Base-by-base conservation (phyloP, 2,113 vertebrate genomes). In the Brachirus orientalis region DNA sequence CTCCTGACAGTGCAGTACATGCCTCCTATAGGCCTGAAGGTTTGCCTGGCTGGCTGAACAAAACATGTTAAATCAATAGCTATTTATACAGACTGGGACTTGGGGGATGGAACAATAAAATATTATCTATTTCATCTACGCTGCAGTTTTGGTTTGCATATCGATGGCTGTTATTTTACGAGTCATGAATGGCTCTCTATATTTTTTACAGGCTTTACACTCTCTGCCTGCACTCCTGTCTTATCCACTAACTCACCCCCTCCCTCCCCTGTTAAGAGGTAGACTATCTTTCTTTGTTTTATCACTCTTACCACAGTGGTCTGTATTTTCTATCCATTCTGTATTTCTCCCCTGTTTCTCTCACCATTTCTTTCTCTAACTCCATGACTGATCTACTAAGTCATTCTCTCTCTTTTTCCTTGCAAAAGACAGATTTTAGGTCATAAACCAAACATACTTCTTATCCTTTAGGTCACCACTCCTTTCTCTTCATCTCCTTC, bases 11-110 rank as follows among this genome's bases (percentile, higher is more conserved):
- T 69, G 45, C 51, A 28, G 67, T 35, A 36, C 40, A 64, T 8
- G 53, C 71, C 85, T 83, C 73, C 51, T 13, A 10, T 28, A 43
- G 60, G 72, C 86, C 90, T 88, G 87, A 83, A 17, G 92, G 87
- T 86, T 89, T 65, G 86, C 86, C 93, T 53, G 22, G 90, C 92
- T 90, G 77, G 89, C 90, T 93, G 92, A 95, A 94, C 93, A 94
- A 94, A 94, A 95, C 91, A 92, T 91, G 81, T 89, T 91, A 91
- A 95, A 95, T 95, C 94, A 94, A 94, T 93, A 90, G 90, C 92
- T 94, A 92, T 94, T 94, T 94, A 95, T 94, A 92, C 83, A 90
- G 40, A 46, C 69, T 80, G 81, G 83, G 75, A 82, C 69, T 68
- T 13, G n/a, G 72, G 68, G 78, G 75, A 78, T 77, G 66, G 69